Conservation (phyloP, 2,113 vertebrate genomes). For the Catagonus wagneri region DNA sequence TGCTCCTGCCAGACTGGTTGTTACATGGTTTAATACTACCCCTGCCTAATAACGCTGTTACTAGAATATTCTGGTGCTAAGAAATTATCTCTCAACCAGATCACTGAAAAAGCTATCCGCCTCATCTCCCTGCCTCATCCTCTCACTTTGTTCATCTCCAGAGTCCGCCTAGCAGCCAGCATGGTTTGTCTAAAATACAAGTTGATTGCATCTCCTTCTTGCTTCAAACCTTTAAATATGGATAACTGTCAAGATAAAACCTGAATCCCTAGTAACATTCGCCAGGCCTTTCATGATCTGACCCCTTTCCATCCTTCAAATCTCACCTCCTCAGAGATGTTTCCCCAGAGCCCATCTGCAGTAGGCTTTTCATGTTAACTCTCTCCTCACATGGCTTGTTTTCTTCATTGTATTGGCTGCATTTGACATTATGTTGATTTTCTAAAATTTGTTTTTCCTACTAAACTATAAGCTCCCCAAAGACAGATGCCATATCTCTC, state of each 20-base stretch:
- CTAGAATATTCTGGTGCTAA: background rate
- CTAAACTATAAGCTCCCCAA: slow-evolving; percentile 1
- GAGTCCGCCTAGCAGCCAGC: background rate
- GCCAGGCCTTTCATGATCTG: background rate
- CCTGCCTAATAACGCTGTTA: background rate
- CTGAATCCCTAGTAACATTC: background rate
- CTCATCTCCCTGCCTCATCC: background rate
- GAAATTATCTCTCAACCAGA: background rate
- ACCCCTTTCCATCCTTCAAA: background rate
- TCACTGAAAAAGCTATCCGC: slow-evolving; percentile 19
- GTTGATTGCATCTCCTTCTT: background rate
- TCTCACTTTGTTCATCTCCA: background rate
- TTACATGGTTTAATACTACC: slow-evolving; percentile 27
- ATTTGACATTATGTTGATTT: background rate
- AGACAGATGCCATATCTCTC: background rate
- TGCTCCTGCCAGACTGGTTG: background rate
- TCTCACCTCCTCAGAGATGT: background rate
- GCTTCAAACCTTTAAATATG: slow-evolving; percentile 15
- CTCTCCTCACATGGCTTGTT: background rate
- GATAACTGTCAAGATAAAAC: slow-evolving; percentile 13
- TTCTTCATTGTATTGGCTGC: background rate
- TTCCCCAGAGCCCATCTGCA: background rate
- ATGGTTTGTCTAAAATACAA: background rate
- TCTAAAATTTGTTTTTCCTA: background rate
- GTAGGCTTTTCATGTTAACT: background rate